Percentiles rank a stretch among this genome's conserved stretches.
phyloP scores from a whole-genome alignment of 1,140 invertebrate species.

The Pentalonia nigronervosa region DNA sequence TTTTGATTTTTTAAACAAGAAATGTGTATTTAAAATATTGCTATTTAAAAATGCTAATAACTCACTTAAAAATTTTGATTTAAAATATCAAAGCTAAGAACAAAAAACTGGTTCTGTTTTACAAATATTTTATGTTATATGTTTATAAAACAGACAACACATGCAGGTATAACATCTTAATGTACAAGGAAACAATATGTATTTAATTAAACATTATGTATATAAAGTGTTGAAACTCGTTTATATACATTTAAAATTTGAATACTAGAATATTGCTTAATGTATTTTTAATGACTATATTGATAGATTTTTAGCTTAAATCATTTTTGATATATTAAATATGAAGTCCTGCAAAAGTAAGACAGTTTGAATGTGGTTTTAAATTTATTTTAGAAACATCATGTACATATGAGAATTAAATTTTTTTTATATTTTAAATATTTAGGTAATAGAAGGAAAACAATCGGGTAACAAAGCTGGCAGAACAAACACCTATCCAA shows the following conservation, averaged over 20 bases:
- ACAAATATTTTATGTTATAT: too few relatives aligned
- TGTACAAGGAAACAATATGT: too few relatives aligned
- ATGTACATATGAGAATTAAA: not conserved
- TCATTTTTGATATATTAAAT: too few relatives aligned
- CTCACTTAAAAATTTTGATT: too few relatives aligned
- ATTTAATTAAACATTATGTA: not conserved
- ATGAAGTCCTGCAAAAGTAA: not conserved
- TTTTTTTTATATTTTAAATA: not conserved
- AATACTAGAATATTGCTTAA: not conserved
- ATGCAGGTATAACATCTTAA: too few relatives aligned
- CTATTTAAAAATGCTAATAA: not conserved
- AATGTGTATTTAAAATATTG: too few relatives aligned
- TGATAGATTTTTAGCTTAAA: too few relatives aligned
- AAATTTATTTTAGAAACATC: not conserved
- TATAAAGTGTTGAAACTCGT: not conserved
- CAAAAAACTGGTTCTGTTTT: too few relatives aligned
- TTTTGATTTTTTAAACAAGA: too few relatives aligned
- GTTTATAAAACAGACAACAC: too few relatives aligned
- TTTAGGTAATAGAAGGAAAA: conserved; percentile 58
- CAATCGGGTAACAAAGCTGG: conserved; percentile 61
- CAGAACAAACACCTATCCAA: conserved; percentile 67
- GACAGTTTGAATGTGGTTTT: not conserved
- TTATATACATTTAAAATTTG: not conserved
- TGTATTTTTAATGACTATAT: not conserved
- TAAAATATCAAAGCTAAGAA: too few relatives aligned